Evolutionary conservation across 2,113 vertebrate genomes (phyloP).

Genomic region (Morone saxatilis): DNA sequence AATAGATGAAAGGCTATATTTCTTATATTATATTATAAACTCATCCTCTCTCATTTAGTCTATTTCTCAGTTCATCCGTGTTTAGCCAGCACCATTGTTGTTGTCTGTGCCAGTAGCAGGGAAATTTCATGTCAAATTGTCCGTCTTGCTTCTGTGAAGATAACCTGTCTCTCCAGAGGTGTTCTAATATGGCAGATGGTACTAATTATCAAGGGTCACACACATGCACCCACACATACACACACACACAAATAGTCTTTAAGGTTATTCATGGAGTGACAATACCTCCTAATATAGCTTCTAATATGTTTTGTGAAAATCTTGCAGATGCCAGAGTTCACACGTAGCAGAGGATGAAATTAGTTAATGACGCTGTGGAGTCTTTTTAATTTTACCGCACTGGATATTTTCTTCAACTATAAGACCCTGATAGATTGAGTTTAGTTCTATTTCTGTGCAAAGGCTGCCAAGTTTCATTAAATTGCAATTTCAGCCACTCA

Average conservation of each 20-base stretch:
- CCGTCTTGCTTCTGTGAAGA: constrained; percentile 59
- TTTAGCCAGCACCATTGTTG: background rate
- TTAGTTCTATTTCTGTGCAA: constrained; percentile 30
- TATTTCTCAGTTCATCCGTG: background rate
- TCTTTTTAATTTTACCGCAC: constrained; percentile 13
- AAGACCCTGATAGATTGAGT: background rate
- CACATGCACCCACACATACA: constrained; percentile 27
- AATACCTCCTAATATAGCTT: constrained; percentile 42
- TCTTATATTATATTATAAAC: no score
- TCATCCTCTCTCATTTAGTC: background rate
- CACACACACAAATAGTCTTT: constrained; percentile 21
- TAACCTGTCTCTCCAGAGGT: constrained; percentile 74
- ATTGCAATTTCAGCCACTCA: background rate
- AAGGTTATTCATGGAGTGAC: constrained; percentile 40
- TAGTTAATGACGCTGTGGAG: constrained; percentile 15
- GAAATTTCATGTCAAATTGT: constrained; percentile 48
- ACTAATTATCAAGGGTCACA: constrained; percentile 78
- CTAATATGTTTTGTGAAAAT: constrained; percentile 36
- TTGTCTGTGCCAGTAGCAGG: constrained; percentile 14
- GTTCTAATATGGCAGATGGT: constrained; percentile 78
- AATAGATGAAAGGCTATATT: background rate
- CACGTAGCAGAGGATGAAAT: constrained; percentile 46
- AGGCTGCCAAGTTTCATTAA: constrained; percentile 40
- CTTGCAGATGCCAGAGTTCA: constrained; percentile 50
- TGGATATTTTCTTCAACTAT: background rate